Percentiles rank a stretch among this genome's conserved stretches.
phyloP scores from a whole-genome alignment of 2,113 vertebrate species.

The Capreolus pygargus region DNA sequence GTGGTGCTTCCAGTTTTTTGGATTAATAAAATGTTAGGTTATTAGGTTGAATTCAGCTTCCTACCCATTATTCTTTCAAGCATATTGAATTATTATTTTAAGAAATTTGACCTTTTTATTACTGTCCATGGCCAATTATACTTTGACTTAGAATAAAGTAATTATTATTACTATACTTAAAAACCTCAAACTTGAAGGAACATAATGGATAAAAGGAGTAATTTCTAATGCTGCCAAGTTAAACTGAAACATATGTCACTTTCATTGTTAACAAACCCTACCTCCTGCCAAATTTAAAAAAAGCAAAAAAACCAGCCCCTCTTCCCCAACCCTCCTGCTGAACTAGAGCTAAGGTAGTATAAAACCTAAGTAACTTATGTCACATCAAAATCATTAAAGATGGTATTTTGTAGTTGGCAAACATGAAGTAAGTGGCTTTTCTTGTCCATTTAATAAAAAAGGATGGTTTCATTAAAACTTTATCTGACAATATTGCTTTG shows the following conservation, averaged over 20 bases:
- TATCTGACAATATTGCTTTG: background rate
- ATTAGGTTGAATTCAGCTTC: background rate
- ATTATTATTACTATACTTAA: background rate
- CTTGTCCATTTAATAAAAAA: background rate
- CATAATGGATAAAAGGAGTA: background rate
- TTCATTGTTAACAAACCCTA: background rate
- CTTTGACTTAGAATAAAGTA: slow-evolving; percentile 26
- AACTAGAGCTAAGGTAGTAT: background rate
- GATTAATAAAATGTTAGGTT: background rate
- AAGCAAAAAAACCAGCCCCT: background rate
- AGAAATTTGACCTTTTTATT: background rate
- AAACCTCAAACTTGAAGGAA: background rate
- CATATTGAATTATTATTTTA: background rate
- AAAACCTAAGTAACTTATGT: background rate
- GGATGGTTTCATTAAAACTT: background rate
- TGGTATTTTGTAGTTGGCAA: background rate
- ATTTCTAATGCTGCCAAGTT: slow-evolving; percentile 7
- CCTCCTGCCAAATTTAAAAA: background rate
- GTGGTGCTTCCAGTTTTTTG: background rate
- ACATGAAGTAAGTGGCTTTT: background rate
- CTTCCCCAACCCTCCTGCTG: background rate
- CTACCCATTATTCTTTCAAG: background rate
- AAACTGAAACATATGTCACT: background rate
- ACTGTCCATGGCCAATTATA: background rate
- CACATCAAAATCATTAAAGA: background rate